Evolutionary conservation across 2,113 vertebrate species (phyloP), one percentile per base, ranked within the genome.

Genomic region (Grammatotria lemairii): DNA sequence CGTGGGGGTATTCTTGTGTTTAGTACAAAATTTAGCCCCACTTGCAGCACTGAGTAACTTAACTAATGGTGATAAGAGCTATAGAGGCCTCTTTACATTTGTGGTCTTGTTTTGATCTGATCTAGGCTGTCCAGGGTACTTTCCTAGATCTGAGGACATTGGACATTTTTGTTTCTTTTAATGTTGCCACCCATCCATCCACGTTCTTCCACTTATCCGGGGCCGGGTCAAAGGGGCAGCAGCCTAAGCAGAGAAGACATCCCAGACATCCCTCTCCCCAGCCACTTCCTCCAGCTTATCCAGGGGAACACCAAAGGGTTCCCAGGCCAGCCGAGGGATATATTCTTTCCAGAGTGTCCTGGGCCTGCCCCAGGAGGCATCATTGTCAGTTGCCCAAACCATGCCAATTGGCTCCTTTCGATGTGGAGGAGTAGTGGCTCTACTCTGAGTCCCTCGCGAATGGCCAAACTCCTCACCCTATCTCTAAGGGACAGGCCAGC

Each of bases 381-480:
- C 60, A 12, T 65, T 1, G 2, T 65, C 60, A 65, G 19, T 21
- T 38, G 60, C 0, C 60, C 33, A 5, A 65, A 65, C 60, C 33
- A 65, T 19, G 19, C 17, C 0, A 21, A 38, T 38, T 65, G 33
- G 10, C 60, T 65, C 10, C 33, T 38, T 65, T 65, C 4, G 0
- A 38, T 65, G 60, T 21, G 19, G 33, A 14, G 21, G 54, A 65
- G 19, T 8, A 38, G 60, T n/a, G 10, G 19, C 33, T 65, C 19
- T 38, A 38, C 0, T 65, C 7, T 13, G 60, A 65, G 60, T 8
- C 33, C 4, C 19, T 65, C 1, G 1, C 3, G 1, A 8, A 21
- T 65, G 33, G 33, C 0, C 33, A 65, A 65, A 38, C 33, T 65
- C 10, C 17, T 65, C 31, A n/a, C 31, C 9, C 31, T 65, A 38